These are phyloP conservation scores for Triplophysa rosa DNA, from an alignment of 2,113 vertebrate species.

Conservation along the genomic window DNA sequence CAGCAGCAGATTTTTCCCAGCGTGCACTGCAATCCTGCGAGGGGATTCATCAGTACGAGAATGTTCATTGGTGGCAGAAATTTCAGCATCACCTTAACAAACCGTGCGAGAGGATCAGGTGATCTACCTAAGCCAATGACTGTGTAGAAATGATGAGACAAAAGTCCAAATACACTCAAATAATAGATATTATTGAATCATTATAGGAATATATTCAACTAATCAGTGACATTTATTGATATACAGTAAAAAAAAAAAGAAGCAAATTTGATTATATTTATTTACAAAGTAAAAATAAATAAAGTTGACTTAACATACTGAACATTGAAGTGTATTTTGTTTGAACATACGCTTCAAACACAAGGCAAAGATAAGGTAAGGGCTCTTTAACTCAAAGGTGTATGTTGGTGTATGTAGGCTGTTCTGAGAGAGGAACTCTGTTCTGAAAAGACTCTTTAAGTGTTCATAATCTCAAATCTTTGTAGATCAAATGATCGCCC, in stretches of 20 bases:
- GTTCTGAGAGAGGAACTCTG: conserved; percentile 8
- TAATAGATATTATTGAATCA: too few relatives aligned
- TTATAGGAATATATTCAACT: too few relatives aligned
- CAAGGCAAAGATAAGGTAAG: neutral
- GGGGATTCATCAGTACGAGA: neutral
- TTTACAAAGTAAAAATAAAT: too few relatives aligned
- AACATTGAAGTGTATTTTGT: too few relatives aligned
- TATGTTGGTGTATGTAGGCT: conserved; percentile 28
- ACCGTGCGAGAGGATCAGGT: neutral
- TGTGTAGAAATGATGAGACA: neutral
- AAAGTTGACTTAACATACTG: neutral
- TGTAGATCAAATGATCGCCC: conserved; percentile 14
- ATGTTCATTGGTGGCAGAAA: conserved; percentile 14
- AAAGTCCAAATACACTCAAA: neutral
- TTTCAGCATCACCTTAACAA: neutral
- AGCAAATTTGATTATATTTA: too few relatives aligned
- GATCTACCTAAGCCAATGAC: neutral
- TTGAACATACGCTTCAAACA: neutral
- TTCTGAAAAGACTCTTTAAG: conserved; percentile 15
- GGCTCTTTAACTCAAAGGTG: neutral
- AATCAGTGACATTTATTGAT: too few relatives aligned
- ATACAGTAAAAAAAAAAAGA: too few relatives aligned
- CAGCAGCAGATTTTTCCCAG: conserved; percentile 53
- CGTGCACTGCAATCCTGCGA: conserved; percentile 43
- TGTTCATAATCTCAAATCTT: conserved; percentile 9